Conservation (phyloP, 1,140 invertebrate genomes). For the Bicyclus anynana region DNA sequence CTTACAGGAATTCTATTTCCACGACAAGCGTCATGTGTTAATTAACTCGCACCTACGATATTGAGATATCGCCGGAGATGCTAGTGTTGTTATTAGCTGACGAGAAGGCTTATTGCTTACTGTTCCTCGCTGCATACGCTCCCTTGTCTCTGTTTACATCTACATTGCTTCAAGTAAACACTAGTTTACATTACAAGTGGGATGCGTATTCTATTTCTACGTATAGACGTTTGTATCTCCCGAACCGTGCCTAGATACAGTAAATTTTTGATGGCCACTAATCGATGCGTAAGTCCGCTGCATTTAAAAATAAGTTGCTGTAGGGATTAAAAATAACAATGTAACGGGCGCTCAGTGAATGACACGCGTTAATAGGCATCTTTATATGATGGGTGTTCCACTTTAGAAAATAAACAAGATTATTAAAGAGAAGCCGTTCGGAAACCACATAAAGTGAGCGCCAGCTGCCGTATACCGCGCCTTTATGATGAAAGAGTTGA, state of each 20-base stretch:
- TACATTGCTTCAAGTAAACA: constrained; percentile 32
- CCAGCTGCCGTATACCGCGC: constrained; percentile 65
- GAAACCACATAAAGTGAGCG: constrained; percentile 70
- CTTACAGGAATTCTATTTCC: constrained; percentile 76
- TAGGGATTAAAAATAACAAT: constrained; percentile 30
- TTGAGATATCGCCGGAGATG: constrained; percentile 73
- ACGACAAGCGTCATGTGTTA: constrained; percentile 74
- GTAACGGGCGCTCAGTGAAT: constrained; percentile 26
- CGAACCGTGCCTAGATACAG: not conserved
- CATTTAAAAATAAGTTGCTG: constrained; percentile 19
- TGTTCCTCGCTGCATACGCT: constrained; percentile 43
- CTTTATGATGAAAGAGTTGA: constrained; percentile 69
- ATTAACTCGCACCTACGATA: constrained; percentile 76
- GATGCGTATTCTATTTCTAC: constrained; percentile 2
- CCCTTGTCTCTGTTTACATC: constrained; percentile 30
- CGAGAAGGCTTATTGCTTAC: constrained; percentile 68
- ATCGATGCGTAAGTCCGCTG: constrained; percentile 5
- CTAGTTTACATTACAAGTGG: constrained; percentile 10
- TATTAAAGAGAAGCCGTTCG: constrained; percentile 67
- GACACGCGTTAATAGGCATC: constrained; percentile 44
- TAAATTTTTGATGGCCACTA: not conserved
- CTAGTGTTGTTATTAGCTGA: constrained; percentile 73
- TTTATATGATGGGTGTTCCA: constrained; percentile 61
- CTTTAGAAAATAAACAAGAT: constrained; percentile 68
- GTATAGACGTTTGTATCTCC: not conserved